phyloP scores from a whole-genome alignment of 1,140 invertebrate species.

The Carcinoscorpius rotundicauda region DNA sequence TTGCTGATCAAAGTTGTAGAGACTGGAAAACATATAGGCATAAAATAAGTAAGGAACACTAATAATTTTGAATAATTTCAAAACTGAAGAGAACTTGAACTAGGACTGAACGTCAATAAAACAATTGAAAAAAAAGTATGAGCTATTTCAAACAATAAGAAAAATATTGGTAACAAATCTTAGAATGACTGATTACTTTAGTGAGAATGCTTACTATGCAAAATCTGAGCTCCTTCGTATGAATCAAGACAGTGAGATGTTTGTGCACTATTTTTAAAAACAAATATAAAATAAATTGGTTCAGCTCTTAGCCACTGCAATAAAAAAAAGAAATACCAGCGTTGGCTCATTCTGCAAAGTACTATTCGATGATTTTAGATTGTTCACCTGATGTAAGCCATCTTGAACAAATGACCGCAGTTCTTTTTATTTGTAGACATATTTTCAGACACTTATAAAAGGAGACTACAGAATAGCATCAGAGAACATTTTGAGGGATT shows the following conservation, averaged over 20 bases:
- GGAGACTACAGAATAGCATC: neutral
- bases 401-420: neutral
- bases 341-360: neutral
- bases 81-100: neutral
- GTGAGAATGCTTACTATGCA: neutral
- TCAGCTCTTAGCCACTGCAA: neutral
- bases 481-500: neutral
- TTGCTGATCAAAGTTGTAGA: neutral
- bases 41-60: neutral
- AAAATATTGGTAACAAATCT: neutral
- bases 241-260: neutral
- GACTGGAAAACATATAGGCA: neutral
- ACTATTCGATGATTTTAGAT: slow-evolving; percentile 1
- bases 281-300: neutral
- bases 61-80: too few relatives aligned
- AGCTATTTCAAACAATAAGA: neutral
- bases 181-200: neutral
- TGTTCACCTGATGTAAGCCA: neutral
- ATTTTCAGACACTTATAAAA: neutral
- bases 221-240: neutral
- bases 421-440: neutral
- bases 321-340: neutral
- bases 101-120: neutral
- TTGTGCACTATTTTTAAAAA: neutral
- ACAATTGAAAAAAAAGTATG: neutral